Percentiles rank a stretch among this genome's conserved stretches.
Conservation (phyloP, 2,888 invertebrate genomes). For the Volucella bombylans region DNA sequence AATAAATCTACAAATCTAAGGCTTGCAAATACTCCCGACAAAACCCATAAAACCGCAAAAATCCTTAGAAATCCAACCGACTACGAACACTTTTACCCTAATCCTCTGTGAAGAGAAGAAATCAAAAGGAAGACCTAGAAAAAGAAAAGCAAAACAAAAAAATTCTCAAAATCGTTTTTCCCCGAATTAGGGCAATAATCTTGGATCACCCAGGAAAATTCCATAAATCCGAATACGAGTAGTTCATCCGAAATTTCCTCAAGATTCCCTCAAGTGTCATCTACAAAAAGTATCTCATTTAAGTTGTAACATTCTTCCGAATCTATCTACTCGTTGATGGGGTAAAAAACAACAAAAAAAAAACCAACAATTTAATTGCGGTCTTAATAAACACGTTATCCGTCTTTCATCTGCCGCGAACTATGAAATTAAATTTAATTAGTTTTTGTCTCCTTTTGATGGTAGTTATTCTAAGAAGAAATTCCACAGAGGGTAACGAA, state of each 20-base stretch:
- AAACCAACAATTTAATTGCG: constrained; percentile 49
- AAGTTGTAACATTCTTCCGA: constrained; percentile 20
- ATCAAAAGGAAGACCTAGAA: not conserved
- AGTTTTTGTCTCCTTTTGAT: constrained; percentile 35
- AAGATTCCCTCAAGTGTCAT: constrained; percentile 22
- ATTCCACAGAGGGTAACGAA: constrained; percentile 38
- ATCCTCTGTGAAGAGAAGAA: too few species aligned
- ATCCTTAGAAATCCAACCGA: too few species aligned
- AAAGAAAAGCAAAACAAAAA: not conserved
- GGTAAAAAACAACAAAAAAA: too few species aligned
- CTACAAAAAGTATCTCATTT: constrained; percentile 13
- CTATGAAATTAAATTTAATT: constrained; percentile 69
- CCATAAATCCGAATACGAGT: not conserved
- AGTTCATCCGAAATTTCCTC: not conserved
- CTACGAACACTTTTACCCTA: too few species aligned
- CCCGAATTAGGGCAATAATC: constrained; percentile 8
- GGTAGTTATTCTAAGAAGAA: constrained; percentile 35
- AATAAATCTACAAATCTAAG: too few species aligned
- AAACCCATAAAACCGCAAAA: too few species aligned
- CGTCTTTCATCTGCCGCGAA: constrained; percentile 57
- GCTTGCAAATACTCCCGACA: too few species aligned
- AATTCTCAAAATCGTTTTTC: constrained; percentile 2
- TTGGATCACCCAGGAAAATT: constrained; percentile 53
- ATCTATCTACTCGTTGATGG: constrained; percentile 16
- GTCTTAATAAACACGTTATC: constrained; percentile 31